These are phyloP conservation scores for Andrena chrysosceles DNA, from an alignment of 2,888 invertebrate species.

Conservation along the genomic window DNA sequence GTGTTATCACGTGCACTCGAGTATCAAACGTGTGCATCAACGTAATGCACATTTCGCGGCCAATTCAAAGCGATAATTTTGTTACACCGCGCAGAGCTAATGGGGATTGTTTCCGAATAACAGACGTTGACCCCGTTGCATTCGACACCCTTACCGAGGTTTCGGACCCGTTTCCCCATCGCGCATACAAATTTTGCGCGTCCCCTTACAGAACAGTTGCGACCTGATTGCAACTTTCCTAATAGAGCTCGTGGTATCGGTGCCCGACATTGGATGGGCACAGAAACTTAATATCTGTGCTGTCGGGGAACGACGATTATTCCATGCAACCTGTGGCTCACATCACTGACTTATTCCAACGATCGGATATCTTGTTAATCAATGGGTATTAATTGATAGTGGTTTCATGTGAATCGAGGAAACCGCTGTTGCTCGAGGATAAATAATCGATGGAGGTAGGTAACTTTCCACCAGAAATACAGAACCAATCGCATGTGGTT, in stretches of 20 bases:
- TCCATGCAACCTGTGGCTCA: background rate
- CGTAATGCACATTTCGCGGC: constrained; percentile 25
- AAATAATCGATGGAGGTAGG: background rate
- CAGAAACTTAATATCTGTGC: constrained; percentile 9
- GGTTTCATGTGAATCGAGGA: background rate
- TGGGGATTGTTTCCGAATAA: constrained; percentile 47
- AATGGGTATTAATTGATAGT: background rate
- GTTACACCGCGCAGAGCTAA: constrained; percentile 23
- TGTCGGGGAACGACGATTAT: constrained; percentile 3
- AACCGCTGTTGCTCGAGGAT: background rate
- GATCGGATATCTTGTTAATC: background rate
- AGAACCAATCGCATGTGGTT: background rate
- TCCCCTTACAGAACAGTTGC: background rate
- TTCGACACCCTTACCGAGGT: background rate
- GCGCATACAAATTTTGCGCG: background rate
- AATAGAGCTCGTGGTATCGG: constrained; percentile 19
- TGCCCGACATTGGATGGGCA: background rate
- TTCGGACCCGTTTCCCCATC: background rate
- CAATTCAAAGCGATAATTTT: constrained; percentile 35
- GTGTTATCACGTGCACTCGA: constrained; percentile 7
- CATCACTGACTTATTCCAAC: background rate
- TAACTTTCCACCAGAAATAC: no score
- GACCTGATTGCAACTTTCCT: background rate
- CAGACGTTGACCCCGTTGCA: constrained; percentile 6
- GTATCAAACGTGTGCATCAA: constrained; percentile 13